These are phyloP conservation scores for Rhopalosiphum padi DNA, from an alignment of 1,140 invertebrate species.

Conservation along the genomic window DNA sequence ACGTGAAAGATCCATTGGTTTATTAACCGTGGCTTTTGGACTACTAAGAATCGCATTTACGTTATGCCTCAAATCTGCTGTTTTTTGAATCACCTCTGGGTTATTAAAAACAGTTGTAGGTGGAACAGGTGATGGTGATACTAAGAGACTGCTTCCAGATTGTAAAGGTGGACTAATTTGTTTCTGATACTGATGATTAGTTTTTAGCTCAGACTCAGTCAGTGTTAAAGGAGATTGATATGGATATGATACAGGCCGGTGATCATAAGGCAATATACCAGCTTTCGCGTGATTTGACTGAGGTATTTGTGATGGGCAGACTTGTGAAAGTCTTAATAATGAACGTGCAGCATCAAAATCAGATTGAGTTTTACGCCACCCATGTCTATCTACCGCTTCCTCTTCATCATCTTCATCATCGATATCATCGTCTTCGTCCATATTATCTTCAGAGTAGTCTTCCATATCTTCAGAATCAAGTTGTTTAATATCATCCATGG, in stretches of 20 bases:
- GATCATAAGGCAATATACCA: slow-evolving; percentile 44
- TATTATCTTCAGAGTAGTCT: slow-evolving; percentile 65
- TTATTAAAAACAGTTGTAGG: not conserved
- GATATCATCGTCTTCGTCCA: slow-evolving; percentile 69
- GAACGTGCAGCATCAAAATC: slow-evolving; percentile 57
- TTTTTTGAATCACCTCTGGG: not conserved
- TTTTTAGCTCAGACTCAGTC: slow-evolving; percentile 26
- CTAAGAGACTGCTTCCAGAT: not conserved
- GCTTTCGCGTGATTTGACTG: slow-evolving; percentile 49
- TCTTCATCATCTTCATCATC: slow-evolving; percentile 73
- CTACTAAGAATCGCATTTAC: slow-evolving; percentile 23
- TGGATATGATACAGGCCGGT: slow-evolving; percentile 52
- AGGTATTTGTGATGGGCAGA: slow-evolving; percentile 38
- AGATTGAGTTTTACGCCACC: slow-evolving; percentile 58
- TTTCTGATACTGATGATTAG: slow-evolving; percentile 13
- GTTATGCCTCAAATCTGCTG: slow-evolving; percentile 38
- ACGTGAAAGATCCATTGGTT: slow-evolving; percentile 53
- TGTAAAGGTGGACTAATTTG: slow-evolving; percentile 36
- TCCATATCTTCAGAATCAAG: slow-evolving; percentile 57
- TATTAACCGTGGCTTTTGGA: slow-evolving; percentile 17
- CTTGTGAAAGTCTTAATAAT: slow-evolving; percentile 48
- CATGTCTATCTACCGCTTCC: slow-evolving; percentile 71
- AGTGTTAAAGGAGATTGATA: slow-evolving; percentile 51
- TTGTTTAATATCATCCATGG: slow-evolving; percentile 72
- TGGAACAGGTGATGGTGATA: not conserved